phyloP scores from a whole-genome alignment of 2,113 vertebrate genomes.

The Gadus chalcogrammus region DNA sequence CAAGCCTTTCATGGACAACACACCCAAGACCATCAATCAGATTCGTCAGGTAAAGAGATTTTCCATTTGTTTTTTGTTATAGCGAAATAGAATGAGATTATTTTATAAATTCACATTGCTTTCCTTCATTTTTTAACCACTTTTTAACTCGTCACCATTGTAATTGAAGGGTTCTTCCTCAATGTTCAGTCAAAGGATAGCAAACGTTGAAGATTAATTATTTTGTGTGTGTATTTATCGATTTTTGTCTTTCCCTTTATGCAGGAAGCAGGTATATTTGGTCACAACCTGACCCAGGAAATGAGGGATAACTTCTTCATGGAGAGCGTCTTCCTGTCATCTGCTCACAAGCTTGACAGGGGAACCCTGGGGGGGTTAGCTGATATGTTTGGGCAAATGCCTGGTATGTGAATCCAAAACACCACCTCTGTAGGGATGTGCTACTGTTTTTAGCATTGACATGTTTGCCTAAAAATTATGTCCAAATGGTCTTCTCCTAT shows the following conservation, averaged over 20 bases:
- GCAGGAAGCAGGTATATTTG: slow-evolving; percentile 97
- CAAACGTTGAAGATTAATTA: neutral
- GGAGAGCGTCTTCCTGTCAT: slow-evolving; percentile 89
- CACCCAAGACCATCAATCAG: slow-evolving; percentile 99
- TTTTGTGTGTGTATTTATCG: neutral
- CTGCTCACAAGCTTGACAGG: slow-evolving; percentile 93
- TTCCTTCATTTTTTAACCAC: too few relatives aligned
- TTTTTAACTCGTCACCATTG: too few relatives aligned
- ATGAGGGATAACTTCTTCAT: slow-evolving; percentile 95
- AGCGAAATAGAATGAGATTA: too few relatives aligned
- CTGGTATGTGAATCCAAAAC: slow-evolving; percentile 72
- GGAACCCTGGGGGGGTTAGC: slow-evolving; percentile 95
- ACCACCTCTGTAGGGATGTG: neutral
- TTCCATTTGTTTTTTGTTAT: neutral
- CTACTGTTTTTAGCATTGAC: neutral
- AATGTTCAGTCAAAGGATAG: too few relatives aligned
- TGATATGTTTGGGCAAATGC: slow-evolving; percentile 99
- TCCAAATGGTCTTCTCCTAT: neutral
- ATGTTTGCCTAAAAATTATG: neutral
- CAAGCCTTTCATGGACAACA: slow-evolving; percentile 98
- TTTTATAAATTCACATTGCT: too few relatives aligned
- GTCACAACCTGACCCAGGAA: slow-evolving; percentile 88
- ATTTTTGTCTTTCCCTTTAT: slow-evolving; percentile 3
- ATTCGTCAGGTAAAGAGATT: slow-evolving; percentile 91
- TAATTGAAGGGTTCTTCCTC: too few relatives aligned